These are phyloP conservation scores for Hirudinaria manillensis DNA, from an alignment of 2,888 invertebrate genomes.

Conservation along the genomic window DNA sequence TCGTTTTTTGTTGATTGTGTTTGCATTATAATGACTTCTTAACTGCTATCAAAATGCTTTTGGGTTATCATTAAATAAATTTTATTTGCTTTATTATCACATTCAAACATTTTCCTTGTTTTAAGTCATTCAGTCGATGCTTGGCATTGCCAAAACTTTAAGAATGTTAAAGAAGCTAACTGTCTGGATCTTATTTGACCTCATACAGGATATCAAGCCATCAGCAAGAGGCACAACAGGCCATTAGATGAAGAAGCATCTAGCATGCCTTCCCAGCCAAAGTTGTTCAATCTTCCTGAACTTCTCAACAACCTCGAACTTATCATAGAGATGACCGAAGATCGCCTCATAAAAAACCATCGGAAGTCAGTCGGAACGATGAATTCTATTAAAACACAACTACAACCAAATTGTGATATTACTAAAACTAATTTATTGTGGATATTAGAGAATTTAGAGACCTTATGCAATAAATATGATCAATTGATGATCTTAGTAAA, in stretches of 20 bases:
- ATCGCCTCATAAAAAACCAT: slow-evolving; percentile 71
- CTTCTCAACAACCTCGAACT: slow-evolving; percentile 84
- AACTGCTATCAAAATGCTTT: background rate
- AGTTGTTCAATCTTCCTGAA: slow-evolving; percentile 70
- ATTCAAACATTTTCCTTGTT: too few species aligned
- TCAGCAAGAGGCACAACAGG: slow-evolving; percentile 51
- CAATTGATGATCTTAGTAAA: too few species aligned
- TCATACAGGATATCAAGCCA: slow-evolving; percentile 39
- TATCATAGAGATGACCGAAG: slow-evolving; percentile 85
- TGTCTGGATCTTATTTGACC: background rate
- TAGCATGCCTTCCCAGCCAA: slow-evolving; percentile 41
- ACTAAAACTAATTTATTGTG: too few species aligned
- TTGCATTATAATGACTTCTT: too few species aligned
- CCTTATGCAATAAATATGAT: too few species aligned
- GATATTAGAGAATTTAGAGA: too few species aligned
- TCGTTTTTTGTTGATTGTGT: too few species aligned
- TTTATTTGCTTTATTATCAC: too few species aligned
- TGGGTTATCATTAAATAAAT: too few species aligned
- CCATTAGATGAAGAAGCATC: slow-evolving; percentile 57
- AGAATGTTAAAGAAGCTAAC: background rate
- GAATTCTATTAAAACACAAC: background rate
- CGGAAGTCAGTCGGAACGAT: background rate
- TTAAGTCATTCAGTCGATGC: too few species aligned
- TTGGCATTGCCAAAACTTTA: background rate
- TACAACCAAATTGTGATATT: too few species aligned